Evolutionary conservation across 2,888 invertebrate species (phyloP).

Genomic region (Cantharis rufa): DNA sequence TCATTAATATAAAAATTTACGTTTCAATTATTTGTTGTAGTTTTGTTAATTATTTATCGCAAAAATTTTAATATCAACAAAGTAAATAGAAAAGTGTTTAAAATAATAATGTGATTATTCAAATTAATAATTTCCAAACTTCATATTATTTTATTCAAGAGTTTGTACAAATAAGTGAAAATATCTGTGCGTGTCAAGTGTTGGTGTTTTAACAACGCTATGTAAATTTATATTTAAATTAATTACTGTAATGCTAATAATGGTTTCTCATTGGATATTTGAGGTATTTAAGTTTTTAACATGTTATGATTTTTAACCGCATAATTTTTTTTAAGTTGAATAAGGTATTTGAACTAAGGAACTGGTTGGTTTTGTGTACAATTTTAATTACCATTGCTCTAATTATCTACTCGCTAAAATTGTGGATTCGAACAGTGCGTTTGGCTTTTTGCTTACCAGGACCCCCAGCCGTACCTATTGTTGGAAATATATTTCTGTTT

Average conservation of each 20-base stretch:
- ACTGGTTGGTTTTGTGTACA: neutral
- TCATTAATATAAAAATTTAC: neutral
- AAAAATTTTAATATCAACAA: too few relatives aligned
- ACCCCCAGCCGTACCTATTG: slow-evolving; percentile 58
- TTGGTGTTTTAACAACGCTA: neutral
- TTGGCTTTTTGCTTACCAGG: slow-evolving; percentile 58
- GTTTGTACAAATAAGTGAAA: neutral
- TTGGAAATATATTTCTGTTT: slow-evolving; percentile 59
- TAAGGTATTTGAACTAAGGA: neutral
- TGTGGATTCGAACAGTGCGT: slow-evolving; percentile 47
- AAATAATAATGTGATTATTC: neutral
- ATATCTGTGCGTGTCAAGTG: neutral
- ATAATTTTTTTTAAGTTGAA: neutral
- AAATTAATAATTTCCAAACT: neutral
- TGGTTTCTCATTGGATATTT: neutral
- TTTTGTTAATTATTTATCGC: too few relatives aligned
- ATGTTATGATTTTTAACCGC: neutral
- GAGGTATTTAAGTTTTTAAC: neutral
- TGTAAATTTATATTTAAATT: neutral
- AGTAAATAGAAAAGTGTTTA: neutral
- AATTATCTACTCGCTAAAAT: neutral
- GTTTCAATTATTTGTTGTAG: neutral
- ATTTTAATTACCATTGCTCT: neutral
- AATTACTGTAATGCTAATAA: neutral
- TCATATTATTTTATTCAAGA: too few relatives aligned